Base-by-base conservation (phyloP, 2,797 vertebrate species). In the Arremon aurantiirostris region DNA sequence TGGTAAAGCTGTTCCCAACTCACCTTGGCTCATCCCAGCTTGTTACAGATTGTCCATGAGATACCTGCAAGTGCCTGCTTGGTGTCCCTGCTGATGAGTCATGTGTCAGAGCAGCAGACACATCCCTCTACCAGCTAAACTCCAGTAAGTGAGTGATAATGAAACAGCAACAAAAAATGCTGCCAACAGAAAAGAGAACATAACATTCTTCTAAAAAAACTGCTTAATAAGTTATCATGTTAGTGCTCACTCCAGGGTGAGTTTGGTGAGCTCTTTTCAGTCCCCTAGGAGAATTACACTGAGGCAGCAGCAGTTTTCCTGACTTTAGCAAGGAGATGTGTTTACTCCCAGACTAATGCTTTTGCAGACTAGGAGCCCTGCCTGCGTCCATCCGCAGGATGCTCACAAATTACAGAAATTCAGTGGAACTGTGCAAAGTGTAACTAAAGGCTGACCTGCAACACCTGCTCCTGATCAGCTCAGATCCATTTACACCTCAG, bases 71-170 rank as follows among this genome's bases (percentile, higher is more conserved):
- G 34, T 32, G 19, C 14, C 37, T 13, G 21, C 22, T 2, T 0
- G 1, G 8, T 16, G 12, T 66, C 23, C 19, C 47, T 59, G 35
- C 21, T 65, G 27, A 61, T 6, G 3, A 41, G 20, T 13, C 0
- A 0, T 28, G 26, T 2, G 1, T 42, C 56, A 82, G 26, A 42
- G 39, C 32, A 69, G 42, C 2, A 52, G 35, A 46, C 4, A 10
- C 3, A 46, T 23, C 21, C 27, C 21, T 44, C 49, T 49, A 10
- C 5, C 34, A 59, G 14, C 8, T 41, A 59, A 68, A 13, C 49
- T 55, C 6, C 30, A 49, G 30, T 37, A 69, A 46, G 4, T 21
- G 12, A 76, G 26, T 15, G 57, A 56, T 13, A 91, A 68, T 9
- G 42, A 81, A 63, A 41, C 32, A 77, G 7, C 11, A 76, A 30